Evolutionary conservation across 2,888 invertebrate genomes (phyloP), one percentile per base, ranked within the genome.

Genomic region (Tachina grossa): DNA sequence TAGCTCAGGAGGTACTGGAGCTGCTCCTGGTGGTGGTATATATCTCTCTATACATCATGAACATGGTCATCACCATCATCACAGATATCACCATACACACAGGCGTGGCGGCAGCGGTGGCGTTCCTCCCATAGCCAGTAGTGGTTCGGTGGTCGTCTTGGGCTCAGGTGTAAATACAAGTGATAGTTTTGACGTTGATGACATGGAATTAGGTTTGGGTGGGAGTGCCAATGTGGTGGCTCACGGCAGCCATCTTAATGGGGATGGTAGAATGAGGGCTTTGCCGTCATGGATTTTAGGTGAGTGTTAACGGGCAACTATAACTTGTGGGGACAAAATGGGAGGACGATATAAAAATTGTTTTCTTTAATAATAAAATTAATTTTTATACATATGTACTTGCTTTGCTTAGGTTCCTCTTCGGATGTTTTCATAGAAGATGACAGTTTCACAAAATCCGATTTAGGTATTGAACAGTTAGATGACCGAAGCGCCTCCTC

Each of bases 401-500:
- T 31, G 31, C 31, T n/a, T 72, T 61, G 16, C 39, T 53, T 55
- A 89, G 92, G 92, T 81, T 92, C 92, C n/a, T 92, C 91, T 2
- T 92, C 92, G 19, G 92, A 92, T 87, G 91, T 93, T 72, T 93
- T 92, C 87, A 89, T 93, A 74, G 92, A 92, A 86, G 91, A 92
- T 81, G 92, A 91, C 72, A 92, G 91, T 81, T 93, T 91, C 76
- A 92, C 92, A 66, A 93, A 93, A 89, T 93, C 93, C 14, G 93
- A 93, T 87, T 88, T 93, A 78, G 92, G 92, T 66, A 93, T 93
- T 63, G 93, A 93, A 82, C 92, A 91, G 86, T 88, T 91, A 6
- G 90, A 90, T 19, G 83, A 86, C 19, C 80, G 87, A 22, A 85
- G 84, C 8, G 47, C 81, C 59, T 53, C 88, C 86, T 72, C 87